A percentile compares a stretch with the other conserved stretches of the same genome.
Evolutionary conservation across 2,113 vertebrate genomes (phyloP).

Genomic region (Ia io): DNA sequence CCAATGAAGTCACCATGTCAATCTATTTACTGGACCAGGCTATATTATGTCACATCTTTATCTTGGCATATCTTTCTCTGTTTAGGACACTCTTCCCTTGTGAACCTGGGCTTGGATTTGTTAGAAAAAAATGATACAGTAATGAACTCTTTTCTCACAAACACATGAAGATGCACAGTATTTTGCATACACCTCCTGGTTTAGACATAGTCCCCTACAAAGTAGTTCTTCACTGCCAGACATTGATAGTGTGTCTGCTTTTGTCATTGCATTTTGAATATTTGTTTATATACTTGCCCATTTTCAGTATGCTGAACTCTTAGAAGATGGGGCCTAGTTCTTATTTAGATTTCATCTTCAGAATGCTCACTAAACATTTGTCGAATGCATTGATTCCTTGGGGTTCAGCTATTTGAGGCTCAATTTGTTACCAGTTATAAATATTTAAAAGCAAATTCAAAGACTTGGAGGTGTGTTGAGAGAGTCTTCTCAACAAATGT

Average conservation of each 20-base stretch:
- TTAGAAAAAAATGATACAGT: background rate
- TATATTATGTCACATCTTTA: background rate
- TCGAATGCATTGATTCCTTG: background rate
- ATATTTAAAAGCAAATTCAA: background rate
- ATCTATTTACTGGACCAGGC: background rate
- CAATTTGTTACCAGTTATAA: background rate
- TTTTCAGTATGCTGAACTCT: background rate
- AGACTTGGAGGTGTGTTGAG: background rate
- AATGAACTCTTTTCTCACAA: background rate
- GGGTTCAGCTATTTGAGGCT: background rate
- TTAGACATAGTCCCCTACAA: background rate
- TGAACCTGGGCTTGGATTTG: background rate
- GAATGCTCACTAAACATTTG: background rate
- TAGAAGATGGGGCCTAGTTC: background rate
- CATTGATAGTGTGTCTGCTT: background rate
- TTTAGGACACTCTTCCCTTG: background rate
- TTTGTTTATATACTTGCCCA: background rate
- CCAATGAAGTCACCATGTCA: background rate
- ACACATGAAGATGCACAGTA: background rate
- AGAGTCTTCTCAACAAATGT: background rate
- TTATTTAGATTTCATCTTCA: background rate
- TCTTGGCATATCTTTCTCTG: background rate
- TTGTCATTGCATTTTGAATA: background rate
- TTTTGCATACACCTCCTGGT: background rate
- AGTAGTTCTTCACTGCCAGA: background rate